These are phyloP conservation scores for Silurus meridionalis DNA, from an alignment of 2,113 vertebrate species.

Conservation along the genomic window DNA sequence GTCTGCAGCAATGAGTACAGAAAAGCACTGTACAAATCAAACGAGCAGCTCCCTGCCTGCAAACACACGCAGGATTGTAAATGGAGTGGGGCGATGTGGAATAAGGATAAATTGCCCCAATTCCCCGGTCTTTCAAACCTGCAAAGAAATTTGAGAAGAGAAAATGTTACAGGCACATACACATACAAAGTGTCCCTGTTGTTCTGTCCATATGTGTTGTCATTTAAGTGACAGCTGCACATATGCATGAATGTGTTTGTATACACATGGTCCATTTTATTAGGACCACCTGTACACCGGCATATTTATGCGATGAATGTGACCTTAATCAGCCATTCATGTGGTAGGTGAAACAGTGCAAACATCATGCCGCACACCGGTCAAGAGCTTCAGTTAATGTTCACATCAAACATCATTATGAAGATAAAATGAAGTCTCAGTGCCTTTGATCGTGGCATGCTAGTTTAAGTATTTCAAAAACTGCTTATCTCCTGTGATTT, in stretches of 20 bases:
- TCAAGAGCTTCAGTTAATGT: not conserved
- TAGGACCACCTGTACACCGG: not conserved
- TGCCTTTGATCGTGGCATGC: not conserved
- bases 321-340: not conserved
- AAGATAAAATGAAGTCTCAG: not conserved
- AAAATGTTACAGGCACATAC: not conserved
- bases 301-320: not conserved
- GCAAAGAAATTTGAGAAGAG: not conserved
- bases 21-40: slow-evolving; percentile 37
- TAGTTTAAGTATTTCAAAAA: not conserved
- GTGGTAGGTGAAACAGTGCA: not conserved
- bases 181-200: not conserved
- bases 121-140: slow-evolving; percentile 9
- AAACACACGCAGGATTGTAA: not conserved
- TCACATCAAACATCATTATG: not conserved
- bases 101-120: slow-evolving; percentile 17
- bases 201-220: not conserved
- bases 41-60: slow-evolving; percentile 13
- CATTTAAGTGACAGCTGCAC: not conserved
- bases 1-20: not conserved
- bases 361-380: not conserved
- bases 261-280: not conserved
- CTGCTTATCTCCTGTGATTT: not conserved
- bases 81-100: not conserved
- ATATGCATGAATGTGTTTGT: not conserved